phyloP scores from a whole-genome alignment of 2,113 vertebrate species.

The Phalacrocorax carbo region DNA sequence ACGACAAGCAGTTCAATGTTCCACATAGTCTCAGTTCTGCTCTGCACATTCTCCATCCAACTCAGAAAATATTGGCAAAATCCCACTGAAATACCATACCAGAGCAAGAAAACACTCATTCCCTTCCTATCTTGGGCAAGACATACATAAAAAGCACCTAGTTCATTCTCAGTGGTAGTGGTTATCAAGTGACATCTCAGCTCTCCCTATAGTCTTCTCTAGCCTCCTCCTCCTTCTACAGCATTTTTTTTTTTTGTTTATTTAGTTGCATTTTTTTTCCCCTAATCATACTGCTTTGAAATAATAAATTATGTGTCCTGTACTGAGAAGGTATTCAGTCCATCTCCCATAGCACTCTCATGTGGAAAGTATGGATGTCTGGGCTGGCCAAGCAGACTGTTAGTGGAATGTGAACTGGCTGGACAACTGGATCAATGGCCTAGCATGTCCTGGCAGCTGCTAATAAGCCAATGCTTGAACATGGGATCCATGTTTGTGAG shows the following conservation, averaged over 20 bases:
- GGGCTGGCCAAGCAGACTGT: neutral
- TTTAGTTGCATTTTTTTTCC: neutral
- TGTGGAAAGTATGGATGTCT: neutral
- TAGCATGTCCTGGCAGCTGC: neutral
- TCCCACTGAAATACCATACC: neutral
- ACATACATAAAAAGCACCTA: neutral
- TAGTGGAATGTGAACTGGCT: neutral
- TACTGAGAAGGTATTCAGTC: neutral
- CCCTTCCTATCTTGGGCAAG: neutral
- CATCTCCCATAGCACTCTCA: neutral
- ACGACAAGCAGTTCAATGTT: neutral
- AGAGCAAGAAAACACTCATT: neutral
- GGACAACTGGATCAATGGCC: neutral
- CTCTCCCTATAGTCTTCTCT: neutral
- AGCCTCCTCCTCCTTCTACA: neutral
- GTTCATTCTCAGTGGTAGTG: neutral
- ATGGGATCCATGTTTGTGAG: neutral
- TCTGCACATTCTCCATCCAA: neutral
- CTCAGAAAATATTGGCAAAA: slow-evolving; percentile 9
- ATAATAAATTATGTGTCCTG: neutral
- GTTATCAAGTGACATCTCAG: neutral
- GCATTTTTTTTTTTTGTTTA: neutral
- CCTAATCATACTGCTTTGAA: neutral
- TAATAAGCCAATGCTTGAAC: neutral
- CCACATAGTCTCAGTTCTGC: neutral